Evolutionary conservation across 1,140 invertebrate genomes (phyloP).

Genomic region (Nilaparvata lugens): DNA sequence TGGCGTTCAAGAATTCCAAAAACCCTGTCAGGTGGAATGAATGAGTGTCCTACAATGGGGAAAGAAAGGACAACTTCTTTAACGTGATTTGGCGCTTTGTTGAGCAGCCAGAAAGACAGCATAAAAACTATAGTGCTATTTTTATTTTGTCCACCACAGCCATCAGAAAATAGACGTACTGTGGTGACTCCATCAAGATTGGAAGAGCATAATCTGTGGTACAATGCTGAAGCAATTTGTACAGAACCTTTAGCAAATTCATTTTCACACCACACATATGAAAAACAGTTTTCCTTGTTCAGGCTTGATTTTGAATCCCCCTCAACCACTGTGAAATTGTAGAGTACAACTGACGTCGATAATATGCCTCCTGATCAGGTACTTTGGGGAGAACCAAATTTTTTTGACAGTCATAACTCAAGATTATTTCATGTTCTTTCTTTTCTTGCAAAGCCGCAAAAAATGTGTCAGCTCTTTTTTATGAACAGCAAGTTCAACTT

Average conservation of each 20-base stretch:
- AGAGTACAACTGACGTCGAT: slow-evolving; percentile 17
- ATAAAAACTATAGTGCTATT: slow-evolving; percentile 17
- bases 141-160: slow-evolving; percentile 18
- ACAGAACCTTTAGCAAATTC: slow-evolving; percentile 10
- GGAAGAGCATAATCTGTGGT: slow-evolving; percentile 2
- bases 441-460: neutral
- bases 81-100: slow-evolving; percentile 21
- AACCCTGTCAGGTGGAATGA: slow-evolving; percentile 27
- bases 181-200: slow-evolving; percentile 14
- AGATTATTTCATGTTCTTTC: slow-evolving; percentile 1
- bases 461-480: slow-evolving; percentile 7
- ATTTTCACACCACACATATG: slow-evolving; percentile 15
- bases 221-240: slow-evolving; percentile 17
- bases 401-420: slow-evolving; percentile 18
- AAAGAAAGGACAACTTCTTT: slow-evolving; percentile 25
- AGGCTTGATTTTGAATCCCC: neutral
- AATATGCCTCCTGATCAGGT: slow-evolving; percentile 19
- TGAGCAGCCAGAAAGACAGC: slow-evolving; percentile 23
- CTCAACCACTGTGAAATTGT: slow-evolving; percentile 18
- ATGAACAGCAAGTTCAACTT: neutral
- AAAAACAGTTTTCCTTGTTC: slow-evolving; percentile 10
- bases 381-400: slow-evolving; percentile 19
- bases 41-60: slow-evolving; percentile 26
- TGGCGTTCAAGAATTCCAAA: slow-evolving; percentile 26
- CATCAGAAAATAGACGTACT: slow-evolving; percentile 7